phyloP scores from a whole-genome alignment of 2,888 invertebrate species.

The Lymantria dispar region DNA sequence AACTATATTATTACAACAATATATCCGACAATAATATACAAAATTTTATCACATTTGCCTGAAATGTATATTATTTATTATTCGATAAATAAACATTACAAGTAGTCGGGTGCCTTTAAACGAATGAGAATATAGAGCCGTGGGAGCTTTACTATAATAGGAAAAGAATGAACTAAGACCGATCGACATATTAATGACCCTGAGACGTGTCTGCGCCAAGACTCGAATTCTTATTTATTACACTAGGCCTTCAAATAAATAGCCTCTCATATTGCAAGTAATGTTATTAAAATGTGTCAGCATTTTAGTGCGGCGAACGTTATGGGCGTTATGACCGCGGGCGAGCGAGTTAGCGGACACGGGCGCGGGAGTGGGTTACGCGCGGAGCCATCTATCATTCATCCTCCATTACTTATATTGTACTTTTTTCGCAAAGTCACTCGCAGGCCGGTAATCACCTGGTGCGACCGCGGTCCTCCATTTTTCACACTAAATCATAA shows the following conservation, averaged over 20 bases:
- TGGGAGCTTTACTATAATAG: constrained; percentile 46
- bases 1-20: no score
- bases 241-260: constrained; percentile 74
- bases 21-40: no score
- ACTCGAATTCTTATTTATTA: constrained; percentile 78
- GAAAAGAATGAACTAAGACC: constrained; percentile 65
- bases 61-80: constrained; percentile 2
- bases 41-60: no score
- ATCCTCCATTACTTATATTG: constrained; percentile 83
- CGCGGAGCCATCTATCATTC: constrained; percentile 78
- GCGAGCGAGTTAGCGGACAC: constrained; percentile 42
- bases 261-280: constrained; percentile 76
- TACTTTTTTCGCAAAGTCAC: constrained; percentile 82
- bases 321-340: constrained; percentile 18
- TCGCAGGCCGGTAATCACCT: constrained; percentile 82
- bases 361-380: constrained; percentile 47
- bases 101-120: constrained; percentile 20
- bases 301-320: constrained; percentile 63
- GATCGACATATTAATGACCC: constrained; percentile 68
- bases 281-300: constrained; percentile 82
- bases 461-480: constrained; percentile 75
- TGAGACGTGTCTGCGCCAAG: constrained; percentile 65
- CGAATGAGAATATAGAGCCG: constrained; percentile 25
- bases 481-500: constrained; percentile 82
- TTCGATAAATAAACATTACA: constrained; percentile 7